phyloP scores from a whole-genome alignment of 1,140 invertebrate genomes.

The Drosophila persimilis region DNA sequence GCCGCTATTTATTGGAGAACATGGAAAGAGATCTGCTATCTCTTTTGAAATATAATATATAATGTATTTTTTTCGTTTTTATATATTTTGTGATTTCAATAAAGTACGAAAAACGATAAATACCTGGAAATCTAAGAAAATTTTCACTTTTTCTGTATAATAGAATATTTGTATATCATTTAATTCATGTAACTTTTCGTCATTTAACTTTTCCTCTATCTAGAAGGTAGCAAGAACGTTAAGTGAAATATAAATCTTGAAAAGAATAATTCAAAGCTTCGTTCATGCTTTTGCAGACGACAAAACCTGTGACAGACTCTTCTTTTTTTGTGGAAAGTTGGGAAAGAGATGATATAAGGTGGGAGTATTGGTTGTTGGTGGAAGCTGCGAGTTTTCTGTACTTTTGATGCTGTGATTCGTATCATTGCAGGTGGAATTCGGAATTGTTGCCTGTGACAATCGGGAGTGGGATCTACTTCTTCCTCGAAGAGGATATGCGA shows the following conservation, averaged over 20 bases:
- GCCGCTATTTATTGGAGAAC: too few species aligned
- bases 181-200: too few species aligned
- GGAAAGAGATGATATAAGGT: too few species aligned
- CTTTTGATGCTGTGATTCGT: constrained; percentile 42
- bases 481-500: background rate
- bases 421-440: constrained; percentile 40
- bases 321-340: background rate
- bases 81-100: too few species aligned
- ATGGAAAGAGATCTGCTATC: too few species aligned
- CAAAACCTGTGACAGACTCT: background rate
- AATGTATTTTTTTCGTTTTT: too few species aligned
- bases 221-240: background rate
- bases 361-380: background rate
- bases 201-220: constrained; percentile 18
- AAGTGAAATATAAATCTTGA: constrained; percentile 28
- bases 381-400: constrained; percentile 26
- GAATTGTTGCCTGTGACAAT: constrained; percentile 22
- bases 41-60: too few species aligned
- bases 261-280: constrained; percentile 16
- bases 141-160: too few species aligned
- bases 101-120: too few species aligned
- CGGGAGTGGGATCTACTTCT: background rate
- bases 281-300: constrained; percentile 1
- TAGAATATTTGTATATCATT: too few species aligned
- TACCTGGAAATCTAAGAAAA: too few species aligned